These are phyloP conservation scores for Drosophila mauritiana DNA, from an alignment of 1,140 invertebrate genomes.

Conservation along the genomic window DNA sequence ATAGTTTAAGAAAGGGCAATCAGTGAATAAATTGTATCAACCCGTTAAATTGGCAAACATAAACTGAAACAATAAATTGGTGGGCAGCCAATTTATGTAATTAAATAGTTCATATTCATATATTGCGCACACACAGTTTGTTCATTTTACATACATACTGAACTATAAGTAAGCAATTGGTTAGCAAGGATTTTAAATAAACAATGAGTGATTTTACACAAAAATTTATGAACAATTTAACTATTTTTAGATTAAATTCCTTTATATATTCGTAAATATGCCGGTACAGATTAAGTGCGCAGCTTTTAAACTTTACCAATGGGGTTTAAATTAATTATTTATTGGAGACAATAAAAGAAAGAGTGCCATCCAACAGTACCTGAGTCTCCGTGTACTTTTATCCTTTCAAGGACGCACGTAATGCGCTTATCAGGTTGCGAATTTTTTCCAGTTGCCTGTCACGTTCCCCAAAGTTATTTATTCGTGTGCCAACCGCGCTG, in stretches of 20 bases:
- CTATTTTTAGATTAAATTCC: too few species aligned
- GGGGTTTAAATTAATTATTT: not conserved
- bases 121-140: too few species aligned
- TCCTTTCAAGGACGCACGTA: conserved; percentile 35
- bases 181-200: too few species aligned
- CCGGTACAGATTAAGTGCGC: too few species aligned
- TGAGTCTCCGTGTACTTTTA: conserved; percentile 4
- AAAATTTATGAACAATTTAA: too few species aligned
- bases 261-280: too few species aligned
- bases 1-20: conserved; percentile 1
- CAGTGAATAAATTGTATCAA: not conserved
- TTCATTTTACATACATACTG: too few species aligned
- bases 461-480: conserved; percentile 65
- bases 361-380: conserved; percentile 5
- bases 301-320: not conserved
- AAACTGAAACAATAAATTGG: not conserved
- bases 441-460: conserved; percentile 45
- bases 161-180: too few species aligned
- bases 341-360: not conserved
- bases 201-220: too few species aligned
- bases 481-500: conserved; percentile 29
- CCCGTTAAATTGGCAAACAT: not conserved
- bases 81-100: too few species aligned
- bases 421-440: conserved; percentile 27
- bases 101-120: not conserved